These are phyloP conservation scores for Serripes groenlandicus DNA, from an alignment of 2,888 invertebrate species.

Conservation along the genomic window DNA sequence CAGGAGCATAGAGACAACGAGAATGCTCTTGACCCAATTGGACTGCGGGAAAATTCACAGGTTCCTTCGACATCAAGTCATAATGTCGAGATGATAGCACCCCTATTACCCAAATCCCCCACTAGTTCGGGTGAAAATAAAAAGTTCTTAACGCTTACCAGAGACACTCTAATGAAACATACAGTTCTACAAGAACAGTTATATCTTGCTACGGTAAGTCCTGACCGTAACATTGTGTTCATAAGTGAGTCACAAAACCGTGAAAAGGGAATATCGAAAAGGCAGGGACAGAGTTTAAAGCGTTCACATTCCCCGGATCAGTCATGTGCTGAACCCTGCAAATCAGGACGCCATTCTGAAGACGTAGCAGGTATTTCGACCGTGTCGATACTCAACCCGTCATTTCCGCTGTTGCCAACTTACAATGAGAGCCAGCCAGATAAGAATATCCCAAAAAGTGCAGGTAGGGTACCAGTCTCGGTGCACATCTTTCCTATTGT, in stretches of 20 bases:
- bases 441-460: conserved; percentile 1
- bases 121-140: conserved; percentile 35
- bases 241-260: conserved; percentile 50
- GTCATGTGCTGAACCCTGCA: conserved; percentile 32
- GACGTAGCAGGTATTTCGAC: conserved; percentile 14
- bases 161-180: conserved; percentile 73
- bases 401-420: conserved; percentile 48
- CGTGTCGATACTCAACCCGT: conserved; percentile 52
- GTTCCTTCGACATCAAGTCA: conserved; percentile 14
- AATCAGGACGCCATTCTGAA: conserved; percentile 48
- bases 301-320: conserved; percentile 67
- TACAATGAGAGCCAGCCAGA: conserved; percentile 8
- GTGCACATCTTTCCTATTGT: conserved; percentile 62
- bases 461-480: conserved; percentile 38
- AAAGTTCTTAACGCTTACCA: conserved; percentile 69
- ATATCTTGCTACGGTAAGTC: conserved; percentile 73
- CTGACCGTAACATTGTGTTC: conserved; percentile 67
- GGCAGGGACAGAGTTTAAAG: conserved; percentile 55
- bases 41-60: conserved; percentile 41
- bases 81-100: neutral
- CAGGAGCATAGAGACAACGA: conserved; percentile 75
- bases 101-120: conserved; percentile 8
- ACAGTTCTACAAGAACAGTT: conserved; percentile 75
- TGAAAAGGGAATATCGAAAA: conserved; percentile 32
- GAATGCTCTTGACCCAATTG: conserved; percentile 48